Percentiles rank a stretch among this genome's conserved stretches.
Evolutionary conservation across 1,140 invertebrate genomes (phyloP).

Genomic region (Ceratosolen fusciceps): DNA sequence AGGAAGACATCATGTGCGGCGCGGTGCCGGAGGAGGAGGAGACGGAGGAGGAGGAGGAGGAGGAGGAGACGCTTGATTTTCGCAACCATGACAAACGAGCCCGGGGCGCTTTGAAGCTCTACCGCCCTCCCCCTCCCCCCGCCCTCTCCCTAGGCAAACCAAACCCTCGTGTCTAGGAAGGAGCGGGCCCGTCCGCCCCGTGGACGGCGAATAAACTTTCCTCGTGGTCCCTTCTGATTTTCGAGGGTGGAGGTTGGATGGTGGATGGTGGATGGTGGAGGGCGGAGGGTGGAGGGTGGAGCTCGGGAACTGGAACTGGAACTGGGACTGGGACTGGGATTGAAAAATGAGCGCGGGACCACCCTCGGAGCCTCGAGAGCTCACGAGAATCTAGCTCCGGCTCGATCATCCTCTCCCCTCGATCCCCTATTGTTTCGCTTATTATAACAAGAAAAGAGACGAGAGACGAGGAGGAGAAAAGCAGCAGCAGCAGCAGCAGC

Average conservation of each 20-base stretch:
- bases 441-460: slow-evolving; percentile 44
- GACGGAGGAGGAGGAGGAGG: neutral
- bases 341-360: slow-evolving; percentile 68
- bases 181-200: slow-evolving; percentile 26
- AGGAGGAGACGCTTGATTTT: slow-evolving; percentile 47
- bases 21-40: neutral
- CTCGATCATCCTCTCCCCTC: slow-evolving; percentile 17
- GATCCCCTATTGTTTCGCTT: slow-evolving; percentile 7
- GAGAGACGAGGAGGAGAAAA: slow-evolving; percentile 15
- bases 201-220: slow-evolving; percentile 42
- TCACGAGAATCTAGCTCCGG: no score
- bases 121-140: no score
- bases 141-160: slow-evolving; percentile 15
- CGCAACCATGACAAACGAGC: slow-evolving; percentile 58
- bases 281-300: no score
- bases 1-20: neutral
- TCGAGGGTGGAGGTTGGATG: slow-evolving; percentile 61
- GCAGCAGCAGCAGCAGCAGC: neutral
- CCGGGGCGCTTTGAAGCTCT: slow-evolving; percentile 40
- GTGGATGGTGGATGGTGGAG: no score
- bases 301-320: no score
- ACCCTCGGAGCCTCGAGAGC: slow-evolving; percentile 63
- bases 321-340: no score
- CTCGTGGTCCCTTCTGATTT: slow-evolving; percentile 42
- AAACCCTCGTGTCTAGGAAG: no score